Evolutionary conservation across 2,113 vertebrate genomes (phyloP).

Genomic region (Chionis minor): DNA sequence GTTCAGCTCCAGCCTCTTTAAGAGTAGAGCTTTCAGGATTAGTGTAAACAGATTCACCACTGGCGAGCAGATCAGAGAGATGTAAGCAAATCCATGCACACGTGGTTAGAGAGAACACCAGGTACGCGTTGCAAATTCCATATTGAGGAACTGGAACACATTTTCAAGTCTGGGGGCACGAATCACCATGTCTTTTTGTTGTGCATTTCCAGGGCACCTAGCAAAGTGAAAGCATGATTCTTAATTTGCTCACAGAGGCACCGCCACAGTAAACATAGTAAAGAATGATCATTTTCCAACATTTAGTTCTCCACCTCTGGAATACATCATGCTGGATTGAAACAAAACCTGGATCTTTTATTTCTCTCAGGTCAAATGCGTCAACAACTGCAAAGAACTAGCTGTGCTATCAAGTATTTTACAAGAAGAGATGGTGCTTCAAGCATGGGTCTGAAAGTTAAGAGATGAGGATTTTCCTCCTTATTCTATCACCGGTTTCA

Average conservation of each 20-base stretch:
- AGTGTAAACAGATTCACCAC: slow-evolving; percentile 14
- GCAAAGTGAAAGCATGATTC: not conserved
- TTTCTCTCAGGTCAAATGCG: not conserved
- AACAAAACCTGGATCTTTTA: not conserved
- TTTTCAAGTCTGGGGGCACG: not conserved
- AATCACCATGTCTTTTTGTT: not conserved
- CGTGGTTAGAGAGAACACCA: not conserved
- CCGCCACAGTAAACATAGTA: not conserved
- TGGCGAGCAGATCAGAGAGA: not conserved
- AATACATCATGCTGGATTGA: not conserved
- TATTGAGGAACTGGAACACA: not conserved
- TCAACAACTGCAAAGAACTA: not conserved
- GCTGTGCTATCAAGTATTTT: not conserved
- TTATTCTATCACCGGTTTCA: not conserved
- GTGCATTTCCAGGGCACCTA: not conserved
- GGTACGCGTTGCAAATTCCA: not conserved
- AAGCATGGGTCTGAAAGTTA: not conserved
- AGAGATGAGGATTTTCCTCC: not conserved
- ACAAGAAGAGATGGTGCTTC: not conserved
- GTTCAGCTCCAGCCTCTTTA: not conserved
- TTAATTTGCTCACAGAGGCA: not conserved
- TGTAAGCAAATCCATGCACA: not conserved
- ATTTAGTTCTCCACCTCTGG: not conserved
- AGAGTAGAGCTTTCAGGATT: slow-evolving; percentile 10
- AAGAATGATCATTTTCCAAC: not conserved